Base-by-base conservation (phyloP, 2,797 vertebrate species). In the Lithobates sylvaticus region DNA sequence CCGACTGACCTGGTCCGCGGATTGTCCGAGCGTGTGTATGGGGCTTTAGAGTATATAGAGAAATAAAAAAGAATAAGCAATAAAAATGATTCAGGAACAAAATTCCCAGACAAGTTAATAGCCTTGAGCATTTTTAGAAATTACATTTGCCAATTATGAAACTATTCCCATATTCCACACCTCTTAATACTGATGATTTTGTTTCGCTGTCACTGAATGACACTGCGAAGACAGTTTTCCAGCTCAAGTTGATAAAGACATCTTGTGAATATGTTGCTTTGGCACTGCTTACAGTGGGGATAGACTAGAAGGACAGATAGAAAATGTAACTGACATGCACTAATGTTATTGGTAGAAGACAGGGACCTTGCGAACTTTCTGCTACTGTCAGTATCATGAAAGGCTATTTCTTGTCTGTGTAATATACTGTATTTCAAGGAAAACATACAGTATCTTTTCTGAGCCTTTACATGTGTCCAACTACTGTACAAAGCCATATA, bases 151-250 rank as follows among this genome's bases (percentile, higher is more conserved):
- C 10, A 26, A 26, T 27, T 27, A 26, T 27, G 65, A 67, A 26
- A 67, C 13, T 1, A 65, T 39, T 42, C 32, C 39, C 23, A 42
- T 36, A 67, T 67, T 44, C 13, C 34, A 44, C 12, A 26, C 36
- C 39, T 78, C 54, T 44, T 67, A 67, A 67, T 27, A 10, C 12
- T 67, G n/a, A 26, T 2, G 26, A 67, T 67, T 26, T 26, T 15
- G 26, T 67, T 67, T 67, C 26, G 0, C 65, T 78, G 61, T 67
- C 32, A 67, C 64, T 67, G n/a, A 65, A 42, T 78, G 76, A 78
- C 76, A 78, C 12, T 0, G 76, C 61, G 23, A 67, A 78, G 34
- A n/a, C 23, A n/a, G 75, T 61, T 76, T 36, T 29, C 34, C n/a
- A 39, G 29, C 26, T 65, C 23, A 67, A 44, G 65, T 67, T 29